phyloP scores from a whole-genome alignment of 2,888 invertebrate species.

The Helobdella robusta region DNA sequence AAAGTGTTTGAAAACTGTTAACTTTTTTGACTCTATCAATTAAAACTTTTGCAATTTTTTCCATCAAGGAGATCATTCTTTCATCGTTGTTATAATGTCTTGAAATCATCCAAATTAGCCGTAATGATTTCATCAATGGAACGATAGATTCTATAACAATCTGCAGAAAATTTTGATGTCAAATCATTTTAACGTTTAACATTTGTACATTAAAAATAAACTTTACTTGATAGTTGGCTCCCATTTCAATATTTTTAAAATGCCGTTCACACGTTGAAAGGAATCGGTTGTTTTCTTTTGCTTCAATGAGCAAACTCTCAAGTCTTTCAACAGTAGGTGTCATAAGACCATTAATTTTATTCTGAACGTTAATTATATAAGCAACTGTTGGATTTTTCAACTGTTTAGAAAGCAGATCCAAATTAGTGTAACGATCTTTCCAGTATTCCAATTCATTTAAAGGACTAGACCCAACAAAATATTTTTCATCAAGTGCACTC shows the following conservation, averaged over 20 bases:
- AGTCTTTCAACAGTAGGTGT: conserved; percentile 2
- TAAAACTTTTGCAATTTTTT: conserved; percentile 22
- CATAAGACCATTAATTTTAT: conserved; percentile 15
- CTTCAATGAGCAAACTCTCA: conserved; percentile 18
- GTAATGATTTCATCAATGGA: conserved; percentile 26
- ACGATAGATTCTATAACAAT: conserved; percentile 22
- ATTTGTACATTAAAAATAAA: background rate
- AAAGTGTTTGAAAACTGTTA: conserved; percentile 17
- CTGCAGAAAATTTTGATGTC: background rate
- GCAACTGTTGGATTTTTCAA: background rate
- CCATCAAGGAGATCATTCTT: conserved; percentile 27
- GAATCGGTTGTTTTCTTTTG: conserved; percentile 26
- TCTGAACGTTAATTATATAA: conserved; percentile 6
- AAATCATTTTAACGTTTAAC: background rate
- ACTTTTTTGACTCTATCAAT: conserved; percentile 22
- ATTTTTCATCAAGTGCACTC: conserved; percentile 15
- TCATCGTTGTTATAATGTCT: conserved; percentile 27
- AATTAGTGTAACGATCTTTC: conserved; percentile 28
- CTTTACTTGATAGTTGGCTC: conserved; percentile 24
- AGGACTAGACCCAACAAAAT: conserved; percentile 5
- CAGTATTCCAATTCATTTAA: conserved; percentile 2
- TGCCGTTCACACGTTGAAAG: conserved; percentile 26
- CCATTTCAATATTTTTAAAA: conserved; percentile 24
- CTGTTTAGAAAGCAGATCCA: conserved; percentile 21
- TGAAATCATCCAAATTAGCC: conserved; percentile 27